These are phyloP conservation scores for Alligator mississippiensis DNA, from an alignment of 2,113 vertebrate genomes.

Conservation along the genomic window DNA sequence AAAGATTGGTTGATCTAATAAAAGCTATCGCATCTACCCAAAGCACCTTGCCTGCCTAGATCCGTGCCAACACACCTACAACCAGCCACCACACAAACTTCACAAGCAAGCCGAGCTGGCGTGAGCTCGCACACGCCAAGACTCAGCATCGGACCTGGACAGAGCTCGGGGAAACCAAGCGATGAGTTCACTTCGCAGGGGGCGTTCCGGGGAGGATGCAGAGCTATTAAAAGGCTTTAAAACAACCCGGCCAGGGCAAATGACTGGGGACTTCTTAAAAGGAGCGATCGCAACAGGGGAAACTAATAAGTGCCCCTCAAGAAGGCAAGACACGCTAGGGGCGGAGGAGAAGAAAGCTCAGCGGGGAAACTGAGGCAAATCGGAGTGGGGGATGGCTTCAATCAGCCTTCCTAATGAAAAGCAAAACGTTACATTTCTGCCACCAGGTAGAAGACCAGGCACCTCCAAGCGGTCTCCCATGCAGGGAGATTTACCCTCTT, in stretches of 20 bases:
- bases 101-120: background rate
- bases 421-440: background rate
- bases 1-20: too few relatives aligned
- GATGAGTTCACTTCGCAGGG: background rate
- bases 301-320: too few relatives aligned
- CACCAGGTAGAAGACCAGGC: background rate
- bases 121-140: background rate
- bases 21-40: too few relatives aligned
- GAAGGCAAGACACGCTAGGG: too few relatives aligned
- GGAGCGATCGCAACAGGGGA: too few relatives aligned
- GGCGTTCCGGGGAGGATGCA: background rate
- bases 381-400: background rate
- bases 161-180: background rate
- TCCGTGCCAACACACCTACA: too few relatives aligned
- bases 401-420: background rate
- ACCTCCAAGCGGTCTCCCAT: background rate
- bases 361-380: background rate
- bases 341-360: background rate
- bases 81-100: background rate
- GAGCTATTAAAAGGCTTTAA: background rate
- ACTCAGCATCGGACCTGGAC: background rate
- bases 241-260: background rate
- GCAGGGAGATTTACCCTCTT: constrained; percentile 18
- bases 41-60: too few relatives aligned
- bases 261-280: too few relatives aligned